These are phyloP conservation scores for Ooceraea biroi DNA, from an alignment of 1,140 invertebrate genomes.

Conservation along the genomic window DNA sequence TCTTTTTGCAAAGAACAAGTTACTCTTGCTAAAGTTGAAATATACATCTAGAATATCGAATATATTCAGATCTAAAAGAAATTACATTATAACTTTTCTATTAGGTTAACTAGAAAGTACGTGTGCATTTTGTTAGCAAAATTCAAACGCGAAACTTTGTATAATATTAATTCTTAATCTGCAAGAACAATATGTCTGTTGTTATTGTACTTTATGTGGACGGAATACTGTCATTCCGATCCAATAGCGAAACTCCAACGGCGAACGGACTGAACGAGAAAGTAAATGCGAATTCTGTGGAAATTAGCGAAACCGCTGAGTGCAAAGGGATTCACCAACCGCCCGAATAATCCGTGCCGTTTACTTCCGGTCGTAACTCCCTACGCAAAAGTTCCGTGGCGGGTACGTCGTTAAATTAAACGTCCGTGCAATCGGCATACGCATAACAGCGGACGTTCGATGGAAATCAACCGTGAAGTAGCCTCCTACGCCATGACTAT, in stretches of 20 bases:
- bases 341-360: slow-evolving; percentile 9
- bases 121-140: too few relatives aligned
- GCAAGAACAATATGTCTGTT: neutral
- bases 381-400: slow-evolving; percentile 33
- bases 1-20: neutral
- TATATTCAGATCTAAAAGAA: neutral
- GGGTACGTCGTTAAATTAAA: slow-evolving; percentile 56
- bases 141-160: too few relatives aligned
- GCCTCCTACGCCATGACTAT: slow-evolving; percentile 35
- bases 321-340: slow-evolving; percentile 10
- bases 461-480: slow-evolving; percentile 70
- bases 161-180: too few relatives aligned
- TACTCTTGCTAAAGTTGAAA: neutral
- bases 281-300: neutral
- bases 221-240: neutral
- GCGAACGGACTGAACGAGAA: slow-evolving; percentile 7
- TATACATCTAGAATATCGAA: neutral
- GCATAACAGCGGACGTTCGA: slow-evolving; percentile 68
- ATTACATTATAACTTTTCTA: neutral
- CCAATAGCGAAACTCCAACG: slow-evolving; percentile 1
- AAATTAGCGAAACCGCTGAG: slow-evolving; percentile 37
- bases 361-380: slow-evolving; percentile 50
- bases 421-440: slow-evolving; percentile 64
- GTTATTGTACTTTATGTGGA: neutral
- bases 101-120: too few relatives aligned